These are phyloP conservation scores for Atta colombica DNA, from an alignment of 1,140 invertebrate species.

Conservation along the genomic window DNA sequence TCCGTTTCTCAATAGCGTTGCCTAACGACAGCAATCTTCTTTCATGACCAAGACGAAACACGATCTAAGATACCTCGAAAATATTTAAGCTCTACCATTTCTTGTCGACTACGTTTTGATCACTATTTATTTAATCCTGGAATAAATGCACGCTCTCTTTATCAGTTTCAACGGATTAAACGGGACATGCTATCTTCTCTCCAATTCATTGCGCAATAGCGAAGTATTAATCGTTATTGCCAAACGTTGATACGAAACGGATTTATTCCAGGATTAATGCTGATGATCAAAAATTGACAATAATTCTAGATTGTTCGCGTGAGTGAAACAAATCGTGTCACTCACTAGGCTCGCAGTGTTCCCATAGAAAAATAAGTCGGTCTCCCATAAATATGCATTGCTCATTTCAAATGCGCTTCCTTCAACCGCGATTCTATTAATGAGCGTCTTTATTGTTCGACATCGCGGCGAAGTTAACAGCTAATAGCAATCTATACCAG, in stretches of 20 bases:
- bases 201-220: constrained; percentile 8
- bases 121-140: constrained; percentile 16
- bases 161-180: neutral
- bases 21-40: neutral
- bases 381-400: constrained; percentile 35
- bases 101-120: constrained; percentile 6
- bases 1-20: constrained; percentile 36
- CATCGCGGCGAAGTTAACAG: constrained; percentile 32
- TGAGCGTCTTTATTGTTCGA: constrained; percentile 23
- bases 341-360: constrained; percentile 10
- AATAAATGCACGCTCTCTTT: constrained; percentile 2
- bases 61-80: constrained; percentile 17
- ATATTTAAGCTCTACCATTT: constrained; percentile 20
- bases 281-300: constrained; percentile 2
- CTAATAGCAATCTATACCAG: constrained; percentile 55
- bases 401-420: constrained; percentile 13
- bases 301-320: neutral
- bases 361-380: constrained; percentile 59
- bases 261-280: constrained; percentile 18
- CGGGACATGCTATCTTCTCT: neutral
- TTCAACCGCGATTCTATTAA: neutral
- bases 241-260: neutral
- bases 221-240: neutral
- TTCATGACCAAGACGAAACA: constrained; percentile 38
- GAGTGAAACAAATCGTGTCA: neutral